Base-by-base conservation (phyloP, 1,140 invertebrate species). In the Melipona quadrifasciata region DNA sequence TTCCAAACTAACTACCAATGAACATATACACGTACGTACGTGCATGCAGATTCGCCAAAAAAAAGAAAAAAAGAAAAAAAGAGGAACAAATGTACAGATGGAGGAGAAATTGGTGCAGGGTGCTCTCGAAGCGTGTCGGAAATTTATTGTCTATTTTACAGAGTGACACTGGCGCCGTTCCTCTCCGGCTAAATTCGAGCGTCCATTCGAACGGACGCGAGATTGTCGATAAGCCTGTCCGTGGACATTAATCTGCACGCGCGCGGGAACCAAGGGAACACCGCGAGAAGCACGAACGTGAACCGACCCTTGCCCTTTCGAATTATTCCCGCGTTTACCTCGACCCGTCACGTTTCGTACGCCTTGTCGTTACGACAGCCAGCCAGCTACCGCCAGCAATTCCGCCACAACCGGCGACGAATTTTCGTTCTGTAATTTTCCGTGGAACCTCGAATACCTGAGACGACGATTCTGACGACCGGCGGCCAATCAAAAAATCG, bases 61-160 rank as follows among this genome's bases (percentile, higher is more conserved):
- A 57, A 34, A 53, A 64, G 51, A 72, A 10, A 72, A 34, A 10
- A 8, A 8, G 39, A 47, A 47, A 47, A 10, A 47, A 10, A 47
- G 39, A 47, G 39, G 39, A 10, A 47, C 39, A 47, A 47, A 47
- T 47, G 24, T 2, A 57, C 31, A 75, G 73, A 27, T 31, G 17
- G n/a, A 31, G n/a, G 19, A 55, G 68, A 72, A 65, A 24, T 51
- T 65, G 57, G n/a, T 21, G 16, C 51, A 53, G 39, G 27, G 34
- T 27, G 67, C 47, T 55, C 34, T 55, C 24, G 19, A 19, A 81
- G 39, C 70, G 70, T 81, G 74, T 61, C 51, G 27, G 34, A 85
- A 84, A 91, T 92, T 93, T 91, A 92, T 91, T 89, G 88, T 91
- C 86, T 74, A 88, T 90, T 92, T 92, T 87, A 88, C 76, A 87